A percentile compares a stretch with the other conserved stretches of the same genome.
These are phyloP conservation scores for Xylocopa sonorina DNA, from an alignment of 1,140 invertebrate species.

Conservation along the genomic window DNA sequence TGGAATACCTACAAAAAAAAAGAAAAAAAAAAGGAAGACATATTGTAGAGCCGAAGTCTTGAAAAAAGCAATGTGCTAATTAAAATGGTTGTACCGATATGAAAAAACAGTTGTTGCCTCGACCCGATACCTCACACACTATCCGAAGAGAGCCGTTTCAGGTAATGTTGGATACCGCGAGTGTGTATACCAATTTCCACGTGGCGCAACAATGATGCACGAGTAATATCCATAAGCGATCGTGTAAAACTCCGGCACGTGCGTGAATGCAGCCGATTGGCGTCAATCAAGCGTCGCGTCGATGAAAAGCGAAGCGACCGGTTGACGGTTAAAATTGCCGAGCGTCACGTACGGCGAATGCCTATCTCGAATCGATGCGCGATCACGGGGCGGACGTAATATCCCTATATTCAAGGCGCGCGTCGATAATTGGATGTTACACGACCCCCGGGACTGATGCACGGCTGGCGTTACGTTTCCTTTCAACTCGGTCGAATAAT, in stretches of 20 bases:
- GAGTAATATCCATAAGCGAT: neutral
- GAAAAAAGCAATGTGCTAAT: neutral
- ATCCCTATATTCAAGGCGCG: neutral
- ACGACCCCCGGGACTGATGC: too few relatives aligned
- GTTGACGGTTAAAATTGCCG: neutral
- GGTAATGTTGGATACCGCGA: neutral
- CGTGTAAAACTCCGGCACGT: neutral
- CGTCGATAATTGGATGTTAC: neutral
- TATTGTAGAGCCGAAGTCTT: too few relatives aligned
- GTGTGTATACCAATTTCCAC: neutral
- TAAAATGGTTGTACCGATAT: neutral
- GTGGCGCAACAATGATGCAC: neutral
- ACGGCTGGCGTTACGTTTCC: neutral
- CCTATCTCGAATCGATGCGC: neutral
- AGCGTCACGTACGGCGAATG: neutral
- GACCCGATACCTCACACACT: neutral
- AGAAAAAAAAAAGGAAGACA: too few relatives aligned
- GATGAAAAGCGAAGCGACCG: neutral
- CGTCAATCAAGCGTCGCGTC: neutral
- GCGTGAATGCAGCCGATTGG: neutral
- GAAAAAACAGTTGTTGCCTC: neutral
- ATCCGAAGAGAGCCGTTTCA: neutral
- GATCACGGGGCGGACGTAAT: neutral
- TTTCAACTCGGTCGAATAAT: neutral
- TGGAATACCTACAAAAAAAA: too few relatives aligned